These are phyloP conservation scores for Tachina fera DNA, from an alignment of 2,888 invertebrate genomes.

Conservation along the genomic window DNA sequence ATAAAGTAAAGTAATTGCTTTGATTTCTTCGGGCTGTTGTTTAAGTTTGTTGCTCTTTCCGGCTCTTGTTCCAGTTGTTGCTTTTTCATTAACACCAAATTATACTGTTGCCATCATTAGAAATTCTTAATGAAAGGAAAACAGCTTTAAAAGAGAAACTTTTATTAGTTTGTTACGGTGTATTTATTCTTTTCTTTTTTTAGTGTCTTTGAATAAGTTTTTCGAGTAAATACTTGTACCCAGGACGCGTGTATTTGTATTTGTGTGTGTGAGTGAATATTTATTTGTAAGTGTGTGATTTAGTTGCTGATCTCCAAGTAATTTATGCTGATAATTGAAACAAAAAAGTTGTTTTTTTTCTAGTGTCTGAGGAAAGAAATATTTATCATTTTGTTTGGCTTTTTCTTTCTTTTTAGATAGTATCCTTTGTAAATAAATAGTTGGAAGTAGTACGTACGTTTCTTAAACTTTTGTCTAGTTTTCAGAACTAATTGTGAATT, in stretches of 20 bases:
- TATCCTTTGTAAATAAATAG: slow-evolving; percentile 45
- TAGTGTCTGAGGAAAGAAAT: slow-evolving; percentile 9
- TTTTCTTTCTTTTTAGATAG: slow-evolving; percentile 18
- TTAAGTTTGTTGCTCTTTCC: slow-evolving; percentile 23
- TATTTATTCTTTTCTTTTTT: slow-evolving; percentile 19
- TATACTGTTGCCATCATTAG: slow-evolving; percentile 59
- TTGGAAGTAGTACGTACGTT: slow-evolving; percentile 42
- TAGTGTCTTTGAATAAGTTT: slow-evolving; percentile 18
- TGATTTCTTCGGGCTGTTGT: background rate
- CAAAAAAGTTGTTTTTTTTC: slow-evolving; percentile 39
- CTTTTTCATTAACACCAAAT: slow-evolving; percentile 58
- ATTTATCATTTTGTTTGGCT: background rate
- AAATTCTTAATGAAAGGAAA: slow-evolving; percentile 50
- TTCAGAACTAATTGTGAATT: slow-evolving; percentile 67
- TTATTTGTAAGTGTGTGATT: slow-evolving; percentile 22
- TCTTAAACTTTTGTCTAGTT: slow-evolving; percentile 59
- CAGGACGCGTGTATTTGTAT: background rate
- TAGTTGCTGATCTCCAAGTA: slow-evolving; percentile 59
- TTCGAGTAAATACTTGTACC: background rate
- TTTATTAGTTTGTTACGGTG: slow-evolving; percentile 44
- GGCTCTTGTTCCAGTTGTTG: slow-evolving; percentile 28
- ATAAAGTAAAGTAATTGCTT: slow-evolving; percentile 25
- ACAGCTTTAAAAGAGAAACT: slow-evolving; percentile 50
- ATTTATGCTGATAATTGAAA: slow-evolving; percentile 66
- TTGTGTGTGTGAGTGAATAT: background rate